Conservation (phyloP, 2,113 vertebrate species). For the Rhizomys pruinosus region DNA sequence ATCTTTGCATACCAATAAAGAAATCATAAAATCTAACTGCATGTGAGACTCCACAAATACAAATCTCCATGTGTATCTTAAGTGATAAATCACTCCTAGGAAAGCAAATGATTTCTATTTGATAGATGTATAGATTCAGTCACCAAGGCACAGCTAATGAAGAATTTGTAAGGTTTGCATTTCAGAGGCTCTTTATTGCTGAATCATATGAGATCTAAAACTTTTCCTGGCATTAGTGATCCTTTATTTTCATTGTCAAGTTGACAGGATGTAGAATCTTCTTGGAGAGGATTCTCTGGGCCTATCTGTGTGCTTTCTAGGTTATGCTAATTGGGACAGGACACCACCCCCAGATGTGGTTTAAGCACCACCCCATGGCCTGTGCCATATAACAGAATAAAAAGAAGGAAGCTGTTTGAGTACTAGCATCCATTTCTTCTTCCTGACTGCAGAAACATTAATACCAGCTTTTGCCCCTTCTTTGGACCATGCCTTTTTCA, state of each 20-base stretch:
- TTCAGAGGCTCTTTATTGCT: not conserved
- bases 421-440: too few relatives aligned
- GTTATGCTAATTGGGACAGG: not conserved
- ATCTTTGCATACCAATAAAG: slow-evolving; percentile 52
- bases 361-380: not conserved
- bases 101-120: not conserved
- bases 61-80: slow-evolving; percentile 22
- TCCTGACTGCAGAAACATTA: too few relatives aligned
- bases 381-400: not conserved
- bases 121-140: not conserved
- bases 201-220: not conserved
- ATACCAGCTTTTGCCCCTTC: not conserved
- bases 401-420: not conserved
- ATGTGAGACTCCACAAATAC: not conserved
- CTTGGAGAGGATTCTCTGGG: too few relatives aligned
- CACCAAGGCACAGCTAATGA: slow-evolving; percentile 45
- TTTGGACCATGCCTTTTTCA: not conserved
- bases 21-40: slow-evolving; percentile 35
- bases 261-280: not conserved
- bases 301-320: too few relatives aligned
- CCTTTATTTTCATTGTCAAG: not conserved
- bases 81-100: not conserved
- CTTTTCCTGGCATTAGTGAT: not conserved
- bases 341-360: too few relatives aligned
- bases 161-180: not conserved